A percentile compares a stretch with the other conserved stretches of the same genome.
phyloP scores from a whole-genome alignment of 1,140 invertebrate species.

The Macrosteles quadrilineatus region DNA sequence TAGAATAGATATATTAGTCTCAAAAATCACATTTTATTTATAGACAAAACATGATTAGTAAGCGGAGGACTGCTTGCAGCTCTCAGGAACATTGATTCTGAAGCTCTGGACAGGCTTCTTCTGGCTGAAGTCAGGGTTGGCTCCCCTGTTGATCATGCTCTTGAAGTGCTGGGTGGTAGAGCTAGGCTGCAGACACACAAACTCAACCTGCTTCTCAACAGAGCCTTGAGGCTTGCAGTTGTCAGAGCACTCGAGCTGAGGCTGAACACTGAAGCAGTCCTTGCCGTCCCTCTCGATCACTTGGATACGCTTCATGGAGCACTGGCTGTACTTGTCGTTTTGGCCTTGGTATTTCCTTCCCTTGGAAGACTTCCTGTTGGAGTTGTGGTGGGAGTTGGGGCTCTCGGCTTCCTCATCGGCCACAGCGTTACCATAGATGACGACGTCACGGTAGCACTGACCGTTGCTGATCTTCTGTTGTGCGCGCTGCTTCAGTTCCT shows the following conservation, averaged over 20 bases:
- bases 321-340: conserved; percentile 30
- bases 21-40: conserved; percentile 4
- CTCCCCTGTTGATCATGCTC: conserved; percentile 56
- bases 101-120: conserved; percentile 31
- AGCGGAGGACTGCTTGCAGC: conserved; percentile 14
- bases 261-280: conserved; percentile 58
- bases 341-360: conserved; percentile 34
- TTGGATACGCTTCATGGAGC: conserved; percentile 5
- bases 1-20: not conserved
- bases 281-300: conserved; percentile 45
- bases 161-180: conserved; percentile 50
- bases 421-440: conserved; percentile 32
- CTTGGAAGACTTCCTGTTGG: conserved; percentile 39
- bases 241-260: conserved; percentile 54
- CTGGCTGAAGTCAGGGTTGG: conserved; percentile 51
- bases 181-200: conserved; percentile 54
- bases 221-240: conserved; percentile 46
- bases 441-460: conserved; percentile 47
- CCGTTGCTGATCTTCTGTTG: conserved; percentile 46
- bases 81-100: conserved; percentile 32
- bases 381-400: conserved; percentile 19
- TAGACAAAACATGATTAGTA: not conserved
- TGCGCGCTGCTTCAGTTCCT: conserved; percentile 42
- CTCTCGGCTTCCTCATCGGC: not conserved
- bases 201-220: conserved; percentile 51